Evolutionary conservation across 2,113 vertebrate species (phyloP).

Genomic region (Apteryx owenii): DNA sequence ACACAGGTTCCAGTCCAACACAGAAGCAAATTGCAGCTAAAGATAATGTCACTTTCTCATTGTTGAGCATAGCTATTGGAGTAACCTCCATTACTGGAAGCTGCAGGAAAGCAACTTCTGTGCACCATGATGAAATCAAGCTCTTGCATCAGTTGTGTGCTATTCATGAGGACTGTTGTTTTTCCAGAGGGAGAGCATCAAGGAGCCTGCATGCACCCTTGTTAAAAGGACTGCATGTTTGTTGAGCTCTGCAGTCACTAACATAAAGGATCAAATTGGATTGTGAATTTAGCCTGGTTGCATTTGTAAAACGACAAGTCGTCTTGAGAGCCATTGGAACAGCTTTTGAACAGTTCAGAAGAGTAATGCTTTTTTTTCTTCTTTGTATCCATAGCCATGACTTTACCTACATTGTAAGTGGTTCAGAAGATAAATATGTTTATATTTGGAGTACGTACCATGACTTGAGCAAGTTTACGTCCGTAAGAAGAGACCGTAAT

Average conservation of each 20-base stretch:
- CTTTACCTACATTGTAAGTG: conserved; percentile 96
- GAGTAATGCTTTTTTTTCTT: neutral
- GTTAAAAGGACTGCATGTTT: neutral
- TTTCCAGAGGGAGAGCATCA: neutral
- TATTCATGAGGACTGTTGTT: neutral
- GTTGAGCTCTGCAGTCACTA: neutral
- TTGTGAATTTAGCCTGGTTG: neutral
- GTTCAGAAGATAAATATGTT: conserved; percentile 97
- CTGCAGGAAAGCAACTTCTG: neutral
- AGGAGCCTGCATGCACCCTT: neutral
- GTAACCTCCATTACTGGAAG: neutral
- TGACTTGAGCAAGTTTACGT: conserved; percentile 97
- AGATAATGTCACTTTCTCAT: neutral
- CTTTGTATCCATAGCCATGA: conserved; percentile 85
- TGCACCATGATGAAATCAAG: neutral
- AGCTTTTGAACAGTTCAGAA: neutral
- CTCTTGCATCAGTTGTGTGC: neutral
- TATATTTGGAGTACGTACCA: conserved; percentile 99
- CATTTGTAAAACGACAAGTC: neutral
- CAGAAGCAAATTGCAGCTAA: neutral
- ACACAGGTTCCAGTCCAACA: neutral
- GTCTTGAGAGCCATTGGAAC: neutral
- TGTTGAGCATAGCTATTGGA: neutral
- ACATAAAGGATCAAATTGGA: neutral
- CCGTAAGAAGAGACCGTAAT: conserved; percentile 95